These are phyloP conservation scores for Mamestra brassicae DNA, from an alignment of 2,888 invertebrate genomes.

Conservation along the genomic window DNA sequence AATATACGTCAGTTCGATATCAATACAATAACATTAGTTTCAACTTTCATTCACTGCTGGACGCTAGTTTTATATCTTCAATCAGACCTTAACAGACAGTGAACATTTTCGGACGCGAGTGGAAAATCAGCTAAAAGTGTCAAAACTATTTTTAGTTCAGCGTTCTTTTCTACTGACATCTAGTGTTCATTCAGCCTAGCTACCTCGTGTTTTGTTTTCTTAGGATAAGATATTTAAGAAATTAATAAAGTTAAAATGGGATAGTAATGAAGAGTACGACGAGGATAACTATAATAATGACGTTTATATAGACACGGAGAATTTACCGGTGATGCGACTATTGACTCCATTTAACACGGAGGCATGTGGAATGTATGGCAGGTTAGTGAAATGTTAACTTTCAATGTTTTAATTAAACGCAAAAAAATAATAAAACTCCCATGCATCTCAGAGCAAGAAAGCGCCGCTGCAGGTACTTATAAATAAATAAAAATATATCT, in stretches of 20 bases:
- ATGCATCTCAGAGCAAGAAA: not conserved
- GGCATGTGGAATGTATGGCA: constrained; percentile 82
- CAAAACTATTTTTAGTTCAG: constrained; percentile 34
- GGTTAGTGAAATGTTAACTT: constrained; percentile 72
- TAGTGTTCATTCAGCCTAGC: not conserved
- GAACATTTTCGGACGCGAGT: constrained; percentile 8
- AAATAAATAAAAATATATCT: not conserved
- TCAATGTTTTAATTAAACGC: not conserved
- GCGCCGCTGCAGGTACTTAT: no score
- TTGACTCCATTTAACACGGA: constrained; percentile 79
- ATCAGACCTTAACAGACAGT: not conserved
- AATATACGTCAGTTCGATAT: not conserved
- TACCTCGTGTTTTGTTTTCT: not conserved
- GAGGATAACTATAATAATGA: constrained; percentile 68
- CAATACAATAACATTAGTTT: not conserved
- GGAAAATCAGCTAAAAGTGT: constrained; percentile 20
- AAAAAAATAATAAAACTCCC: not conserved
- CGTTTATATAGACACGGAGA: constrained; percentile 81
- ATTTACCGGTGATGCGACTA: constrained; percentile 84
- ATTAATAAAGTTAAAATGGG: constrained; percentile 65
- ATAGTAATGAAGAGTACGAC: not conserved
- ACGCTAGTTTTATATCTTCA: not conserved
- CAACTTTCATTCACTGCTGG: not conserved
- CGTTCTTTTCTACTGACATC: not conserved
- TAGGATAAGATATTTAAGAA: constrained; percentile 41